A percentile compares a stretch with the other conserved stretches of the same genome.
These are phyloP conservation scores for Sycobia sp. DNA, from an alignment of 1,140 invertebrate species.

Conservation along the genomic window DNA sequence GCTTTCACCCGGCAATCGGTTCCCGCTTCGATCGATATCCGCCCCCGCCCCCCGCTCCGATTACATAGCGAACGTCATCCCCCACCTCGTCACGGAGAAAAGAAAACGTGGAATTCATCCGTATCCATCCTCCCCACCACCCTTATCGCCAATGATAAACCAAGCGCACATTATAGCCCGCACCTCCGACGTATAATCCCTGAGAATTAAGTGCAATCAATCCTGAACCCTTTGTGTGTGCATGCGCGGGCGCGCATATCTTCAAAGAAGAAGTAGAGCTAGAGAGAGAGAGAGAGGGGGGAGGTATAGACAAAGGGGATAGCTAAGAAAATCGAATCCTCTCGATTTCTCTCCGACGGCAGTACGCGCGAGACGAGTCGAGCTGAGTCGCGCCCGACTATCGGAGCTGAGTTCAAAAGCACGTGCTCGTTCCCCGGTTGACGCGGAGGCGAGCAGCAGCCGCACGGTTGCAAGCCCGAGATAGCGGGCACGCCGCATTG, in stretches of 20 bases:
- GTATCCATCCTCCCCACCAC: no score
- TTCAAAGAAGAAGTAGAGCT: no score
- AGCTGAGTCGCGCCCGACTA: conserved; percentile 39
- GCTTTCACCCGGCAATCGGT: no score
- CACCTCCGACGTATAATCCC: conserved; percentile 8
- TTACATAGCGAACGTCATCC: no score
- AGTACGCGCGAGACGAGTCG: no score
- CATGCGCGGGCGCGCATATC: no score
- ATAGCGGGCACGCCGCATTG: conserved; percentile 35
- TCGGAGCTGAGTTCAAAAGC: conserved; percentile 45
- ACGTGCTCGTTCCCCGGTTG: conserved; percentile 32
- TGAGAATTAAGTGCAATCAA: conserved; percentile 8
- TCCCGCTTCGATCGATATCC: no score
- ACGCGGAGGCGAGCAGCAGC: conserved; percentile 7
- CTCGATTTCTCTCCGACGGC: not conserved
- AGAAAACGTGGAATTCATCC: no score
- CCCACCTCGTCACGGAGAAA: no score
- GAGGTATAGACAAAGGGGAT: not conserved
- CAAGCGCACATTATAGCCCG: conserved; percentile 1
- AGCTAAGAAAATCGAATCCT: conserved; percentile 1
- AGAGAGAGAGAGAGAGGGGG: not conserved
- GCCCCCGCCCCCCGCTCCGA: no score
- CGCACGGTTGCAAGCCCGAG: conserved; percentile 40
- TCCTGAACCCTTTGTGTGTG: no score
- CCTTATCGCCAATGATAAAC: not conserved